Evolutionary conservation across 2,797 vertebrate genomes (phyloP).

Genomic region (Dendrocincla tyrannina): DNA sequence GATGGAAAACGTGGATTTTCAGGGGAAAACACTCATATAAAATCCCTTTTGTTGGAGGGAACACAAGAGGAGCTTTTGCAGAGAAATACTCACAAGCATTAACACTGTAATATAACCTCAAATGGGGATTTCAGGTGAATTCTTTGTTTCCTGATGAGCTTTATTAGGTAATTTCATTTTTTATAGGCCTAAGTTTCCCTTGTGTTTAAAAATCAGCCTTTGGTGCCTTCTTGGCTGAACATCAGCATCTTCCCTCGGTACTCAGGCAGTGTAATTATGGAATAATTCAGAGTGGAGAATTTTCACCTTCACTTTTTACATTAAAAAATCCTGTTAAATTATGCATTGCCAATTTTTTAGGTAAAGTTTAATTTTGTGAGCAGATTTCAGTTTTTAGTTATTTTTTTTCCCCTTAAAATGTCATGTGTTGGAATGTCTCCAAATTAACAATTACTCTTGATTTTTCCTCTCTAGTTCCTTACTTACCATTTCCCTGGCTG

Average conservation of each 20-base stretch:
- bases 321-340: background rate
- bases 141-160: background rate
- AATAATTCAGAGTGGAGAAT: background rate
- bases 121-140: background rate
- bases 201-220: background rate
- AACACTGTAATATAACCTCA: fast-evolving
- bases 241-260: background rate
- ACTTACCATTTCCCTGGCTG: background rate
- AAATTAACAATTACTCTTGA: background rate
- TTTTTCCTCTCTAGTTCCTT: background rate
- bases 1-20: background rate
- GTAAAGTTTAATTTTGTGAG: background rate
- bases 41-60: background rate
- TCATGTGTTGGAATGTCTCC: background rate
- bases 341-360: background rate
- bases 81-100: background rate
- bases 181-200: background rate
- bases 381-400: background rate
- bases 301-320: background rate
- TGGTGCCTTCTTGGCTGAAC: background rate
- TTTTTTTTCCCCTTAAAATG: background rate
- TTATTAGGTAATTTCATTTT: background rate
- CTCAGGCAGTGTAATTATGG: fast-evolving
- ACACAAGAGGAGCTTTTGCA: background rate
- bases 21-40: fast-evolving